These are phyloP conservation scores for Delphinapterus leucas DNA, from an alignment of 2,113 vertebrate species.

Conservation along the genomic window DNA sequence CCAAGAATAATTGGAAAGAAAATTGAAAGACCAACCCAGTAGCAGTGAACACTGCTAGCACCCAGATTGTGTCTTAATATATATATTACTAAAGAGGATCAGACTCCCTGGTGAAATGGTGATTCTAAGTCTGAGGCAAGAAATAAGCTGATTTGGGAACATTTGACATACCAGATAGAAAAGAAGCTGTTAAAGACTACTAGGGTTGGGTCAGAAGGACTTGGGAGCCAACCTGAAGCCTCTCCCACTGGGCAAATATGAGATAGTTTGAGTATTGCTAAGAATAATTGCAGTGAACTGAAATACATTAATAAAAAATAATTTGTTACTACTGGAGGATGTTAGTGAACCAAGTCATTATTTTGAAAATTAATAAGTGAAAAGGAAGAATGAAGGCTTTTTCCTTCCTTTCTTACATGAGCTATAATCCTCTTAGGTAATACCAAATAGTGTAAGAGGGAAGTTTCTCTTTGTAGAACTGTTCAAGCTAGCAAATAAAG, in stretches of 20 bases:
- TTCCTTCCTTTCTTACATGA: background rate
- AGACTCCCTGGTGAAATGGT: background rate
- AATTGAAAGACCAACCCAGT: background rate
- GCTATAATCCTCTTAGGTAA: background rate
- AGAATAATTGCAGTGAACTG: background rate
- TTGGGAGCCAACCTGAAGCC: background rate
- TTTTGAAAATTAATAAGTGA: background rate
- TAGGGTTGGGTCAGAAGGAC: background rate
- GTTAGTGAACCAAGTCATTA: background rate
- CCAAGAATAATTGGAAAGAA: background rate
- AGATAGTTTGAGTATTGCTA: background rate
- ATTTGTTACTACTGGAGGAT: background rate
- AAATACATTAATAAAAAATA: conserved; percentile 2
- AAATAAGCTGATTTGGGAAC: background rate
- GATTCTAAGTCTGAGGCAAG: background rate
- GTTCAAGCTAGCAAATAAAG: background rate
- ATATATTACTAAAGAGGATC: background rate
- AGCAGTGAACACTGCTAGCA: background rate
- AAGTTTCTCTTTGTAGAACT: background rate
- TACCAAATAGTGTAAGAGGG: background rate
- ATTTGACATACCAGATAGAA: background rate
- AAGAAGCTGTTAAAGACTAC: background rate
- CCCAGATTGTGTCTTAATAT: background rate
- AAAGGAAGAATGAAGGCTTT: background rate
- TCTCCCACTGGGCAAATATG: background rate